phyloP scores from a whole-genome alignment of 2,888 invertebrate species.

The Phyto melanocephala region DNA sequence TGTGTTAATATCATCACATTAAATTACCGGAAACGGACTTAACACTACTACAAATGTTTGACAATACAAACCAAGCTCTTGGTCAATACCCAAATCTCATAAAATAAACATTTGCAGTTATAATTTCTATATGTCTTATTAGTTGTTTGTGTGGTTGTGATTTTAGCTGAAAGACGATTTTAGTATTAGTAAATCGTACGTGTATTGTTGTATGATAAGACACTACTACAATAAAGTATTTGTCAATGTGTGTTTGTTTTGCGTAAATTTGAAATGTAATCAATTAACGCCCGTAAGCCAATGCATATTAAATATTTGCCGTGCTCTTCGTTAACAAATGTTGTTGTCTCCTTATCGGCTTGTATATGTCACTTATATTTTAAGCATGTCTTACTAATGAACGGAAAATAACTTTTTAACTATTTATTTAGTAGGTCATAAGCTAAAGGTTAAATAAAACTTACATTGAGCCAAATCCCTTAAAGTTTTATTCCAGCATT shows the following conservation, averaged over 20 bases:
- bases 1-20: slow-evolving; percentile 1
- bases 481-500: background rate
- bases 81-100: background rate
- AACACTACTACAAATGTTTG: slow-evolving; percentile 21
- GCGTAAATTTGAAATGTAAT: slow-evolving; percentile 32
- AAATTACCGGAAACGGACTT: slow-evolving; percentile 20
- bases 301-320: slow-evolving; percentile 16
- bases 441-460: slow-evolving; percentile 32
- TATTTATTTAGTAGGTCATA: slow-evolving; percentile 39
- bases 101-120: slow-evolving; percentile 14
- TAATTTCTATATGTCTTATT: background rate
- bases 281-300: slow-evolving; percentile 29
- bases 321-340: background rate
- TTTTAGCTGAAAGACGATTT: background rate
- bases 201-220: background rate
- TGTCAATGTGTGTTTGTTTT: slow-evolving; percentile 25
- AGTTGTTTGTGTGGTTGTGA: background rate
- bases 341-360: background rate
- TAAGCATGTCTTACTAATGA: background rate
- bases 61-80: background rate
- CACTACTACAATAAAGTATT: background rate
- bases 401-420: slow-evolving; percentile 24
- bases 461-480: background rate
- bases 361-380: background rate
- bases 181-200: background rate